These are phyloP conservation scores for Corythoichthys intestinalis DNA, from an alignment of 2,113 vertebrate genomes.

Conservation along the genomic window DNA sequence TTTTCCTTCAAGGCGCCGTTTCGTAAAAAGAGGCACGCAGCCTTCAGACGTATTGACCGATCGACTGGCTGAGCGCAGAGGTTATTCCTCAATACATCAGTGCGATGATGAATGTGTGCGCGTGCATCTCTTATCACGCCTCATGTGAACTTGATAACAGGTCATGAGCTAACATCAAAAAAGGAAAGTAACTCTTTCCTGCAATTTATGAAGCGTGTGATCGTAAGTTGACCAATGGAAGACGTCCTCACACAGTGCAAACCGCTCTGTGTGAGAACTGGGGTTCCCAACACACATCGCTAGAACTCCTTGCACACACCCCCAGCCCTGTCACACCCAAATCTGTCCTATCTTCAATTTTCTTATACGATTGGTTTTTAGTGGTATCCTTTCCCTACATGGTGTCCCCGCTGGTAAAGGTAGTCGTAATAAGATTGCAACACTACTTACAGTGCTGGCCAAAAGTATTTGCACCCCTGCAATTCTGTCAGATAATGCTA, in stretches of 20 bases:
- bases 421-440: too few relatives aligned
- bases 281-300: too few relatives aligned
- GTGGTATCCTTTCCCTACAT: too few relatives aligned
- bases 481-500: too few relatives aligned
- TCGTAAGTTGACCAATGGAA: neutral
- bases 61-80: slow-evolving; percentile 40
- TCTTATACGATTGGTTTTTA: too few relatives aligned
- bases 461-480: too few relatives aligned
- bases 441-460: too few relatives aligned
- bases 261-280: too few relatives aligned
- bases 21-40: slow-evolving; percentile 15
- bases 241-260: neutral
- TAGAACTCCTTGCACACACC: too few relatives aligned
- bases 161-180: slow-evolving; percentile 26
- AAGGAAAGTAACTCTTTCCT: slow-evolving; percentile 14
- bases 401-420: too few relatives aligned
- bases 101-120: slow-evolving; percentile 37
- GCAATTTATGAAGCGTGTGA: neutral
- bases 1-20: neutral
- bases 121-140: slow-evolving; percentile 23
- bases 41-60: slow-evolving; percentile 36
- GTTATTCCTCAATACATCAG: slow-evolving; percentile 49
- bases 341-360: too few relatives aligned
- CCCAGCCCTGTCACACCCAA: too few relatives aligned
- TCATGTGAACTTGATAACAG: slow-evolving; percentile 35